phyloP scores from a whole-genome alignment of 1,140 invertebrate species.

The Cryptotermes secundus region DNA sequence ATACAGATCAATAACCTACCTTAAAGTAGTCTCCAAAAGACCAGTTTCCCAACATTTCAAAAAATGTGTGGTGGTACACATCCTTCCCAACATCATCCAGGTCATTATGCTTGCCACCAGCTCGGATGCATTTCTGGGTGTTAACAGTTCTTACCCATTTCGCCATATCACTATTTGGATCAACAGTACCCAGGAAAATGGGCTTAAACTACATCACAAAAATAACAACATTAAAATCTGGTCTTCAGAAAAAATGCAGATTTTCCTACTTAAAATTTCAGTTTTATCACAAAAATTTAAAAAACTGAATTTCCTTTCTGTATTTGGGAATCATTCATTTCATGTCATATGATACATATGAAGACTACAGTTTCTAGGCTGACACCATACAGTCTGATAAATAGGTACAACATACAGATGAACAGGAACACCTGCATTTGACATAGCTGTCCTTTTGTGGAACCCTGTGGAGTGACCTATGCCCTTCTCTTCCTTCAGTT shows the following conservation, averaged over 20 bases:
- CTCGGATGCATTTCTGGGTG: constrained; percentile 98
- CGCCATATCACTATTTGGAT: constrained; percentile 96
- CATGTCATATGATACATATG: too few relatives aligned
- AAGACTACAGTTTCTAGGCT: too few relatives aligned
- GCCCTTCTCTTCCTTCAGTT: too few relatives aligned
- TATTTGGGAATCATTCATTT: too few relatives aligned
- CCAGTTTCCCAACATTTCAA: constrained; percentile 99
- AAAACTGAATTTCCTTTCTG: too few relatives aligned
- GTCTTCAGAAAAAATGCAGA: background rate
- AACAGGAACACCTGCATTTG: too few relatives aligned
- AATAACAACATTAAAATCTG: background rate
- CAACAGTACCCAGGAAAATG: constrained; percentile 92
- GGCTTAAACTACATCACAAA: constrained; percentile 82
- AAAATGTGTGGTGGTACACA: constrained; percentile 99
- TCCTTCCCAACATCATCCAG: constrained; percentile 99
- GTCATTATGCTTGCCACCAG: constrained; percentile 99
- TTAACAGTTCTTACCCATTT: constrained; percentile 82
- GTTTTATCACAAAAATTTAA: too few relatives aligned
- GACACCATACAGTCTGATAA: too few relatives aligned
- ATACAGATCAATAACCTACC: constrained; percentile 47
- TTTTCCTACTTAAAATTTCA: background rate
- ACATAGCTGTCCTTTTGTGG: too few relatives aligned
- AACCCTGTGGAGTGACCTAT: too few relatives aligned
- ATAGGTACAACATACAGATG: too few relatives aligned
- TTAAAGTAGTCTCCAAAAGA: constrained; percentile 99